Conservation (phyloP, 1,140 invertebrate genomes). For the Andrena cerasifolii region DNA sequence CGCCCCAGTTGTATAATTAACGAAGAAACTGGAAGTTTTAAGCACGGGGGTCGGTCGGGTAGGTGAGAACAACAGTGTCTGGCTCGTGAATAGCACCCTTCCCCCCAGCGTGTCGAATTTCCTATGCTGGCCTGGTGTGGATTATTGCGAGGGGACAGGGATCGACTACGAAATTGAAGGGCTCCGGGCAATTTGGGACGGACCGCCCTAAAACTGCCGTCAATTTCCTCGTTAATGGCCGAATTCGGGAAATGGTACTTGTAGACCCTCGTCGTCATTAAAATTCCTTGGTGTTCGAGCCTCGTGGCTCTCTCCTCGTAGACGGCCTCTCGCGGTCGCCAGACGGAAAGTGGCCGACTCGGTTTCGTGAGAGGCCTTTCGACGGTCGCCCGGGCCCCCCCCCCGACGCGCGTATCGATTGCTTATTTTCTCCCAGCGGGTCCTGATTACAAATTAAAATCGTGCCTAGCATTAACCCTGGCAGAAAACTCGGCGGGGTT, state of each 20-base stretch:
- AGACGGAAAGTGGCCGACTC: slow-evolving; percentile 34
- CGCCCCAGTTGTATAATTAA: slow-evolving; percentile 35
- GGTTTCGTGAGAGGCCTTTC: background rate
- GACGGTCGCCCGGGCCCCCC: background rate
- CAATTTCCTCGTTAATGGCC: slow-evolving; percentile 61
- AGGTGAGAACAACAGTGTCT: slow-evolving; percentile 55
- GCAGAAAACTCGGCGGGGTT: background rate
- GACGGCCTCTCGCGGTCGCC: background rate
- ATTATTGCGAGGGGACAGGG: slow-evolving; percentile 59
- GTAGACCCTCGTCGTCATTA: slow-evolving; percentile 57
- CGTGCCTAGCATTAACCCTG: slow-evolving; percentile 35
- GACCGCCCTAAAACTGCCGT: slow-evolving; percentile 57
- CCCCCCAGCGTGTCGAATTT: background rate
- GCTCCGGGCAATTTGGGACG: slow-evolving; percentile 63
- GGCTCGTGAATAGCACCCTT: slow-evolving; percentile 30
- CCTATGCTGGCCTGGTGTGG: slow-evolving; percentile 35
- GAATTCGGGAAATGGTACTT: slow-evolving; percentile 60
- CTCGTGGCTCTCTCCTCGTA: background rate
- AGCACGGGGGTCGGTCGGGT: slow-evolving; percentile 12
- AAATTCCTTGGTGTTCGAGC: slow-evolving; percentile 25
- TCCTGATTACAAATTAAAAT: slow-evolving; percentile 46
- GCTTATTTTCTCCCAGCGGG: slow-evolving; percentile 23
- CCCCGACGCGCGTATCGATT: slow-evolving; percentile 35
- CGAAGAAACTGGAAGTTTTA: slow-evolving; percentile 42
- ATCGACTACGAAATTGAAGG: slow-evolving; percentile 66